These are phyloP conservation scores for Fratercula arctica DNA, from an alignment of 2,797 vertebrate species.

Conservation along the genomic window DNA sequence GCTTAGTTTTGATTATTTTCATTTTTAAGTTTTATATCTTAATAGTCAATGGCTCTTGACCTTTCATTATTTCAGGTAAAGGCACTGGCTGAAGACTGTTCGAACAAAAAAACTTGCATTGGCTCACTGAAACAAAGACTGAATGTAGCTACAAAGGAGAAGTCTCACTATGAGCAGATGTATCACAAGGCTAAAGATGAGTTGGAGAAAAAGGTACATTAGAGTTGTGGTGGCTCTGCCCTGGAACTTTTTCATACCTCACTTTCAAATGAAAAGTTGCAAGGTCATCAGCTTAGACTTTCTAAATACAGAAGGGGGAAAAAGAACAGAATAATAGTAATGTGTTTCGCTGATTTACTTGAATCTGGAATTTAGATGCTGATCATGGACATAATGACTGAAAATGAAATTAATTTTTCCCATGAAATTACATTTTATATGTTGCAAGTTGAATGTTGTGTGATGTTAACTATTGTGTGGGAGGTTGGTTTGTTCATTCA, in stretches of 20 bases:
- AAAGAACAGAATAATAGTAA: not conserved
- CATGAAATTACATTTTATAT: not conserved
- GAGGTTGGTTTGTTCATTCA: not conserved
- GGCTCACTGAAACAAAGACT: slow-evolving; percentile 89
- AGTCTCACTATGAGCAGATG: slow-evolving; percentile 82
- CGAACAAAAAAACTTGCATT: slow-evolving; percentile 84
- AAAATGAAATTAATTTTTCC: not conserved
- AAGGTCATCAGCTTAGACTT: not conserved
- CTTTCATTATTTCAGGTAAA: slow-evolving; percentile 79
- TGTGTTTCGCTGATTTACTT: not conserved
- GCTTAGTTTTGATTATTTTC: not conserved
- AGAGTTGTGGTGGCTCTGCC: not conserved
- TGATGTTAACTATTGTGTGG: not conserved
- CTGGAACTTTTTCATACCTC: not conserved
- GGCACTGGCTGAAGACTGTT: slow-evolving; percentile 85
- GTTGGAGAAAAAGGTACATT: slow-evolving; percentile 87
- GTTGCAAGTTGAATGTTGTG: not conserved
- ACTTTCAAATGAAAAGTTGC: not conserved
- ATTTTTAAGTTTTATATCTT: slow-evolving; percentile 8
- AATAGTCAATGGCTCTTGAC: not conserved
- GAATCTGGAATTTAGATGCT: not conserved
- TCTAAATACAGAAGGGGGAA: not conserved
- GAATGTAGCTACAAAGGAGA: slow-evolving; percentile 83
- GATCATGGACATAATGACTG: not conserved
- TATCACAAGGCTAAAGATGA: slow-evolving; percentile 84